Evolutionary conservation across 2,797 vertebrate species (phyloP).

Genomic region (Argentina silus): DNA sequence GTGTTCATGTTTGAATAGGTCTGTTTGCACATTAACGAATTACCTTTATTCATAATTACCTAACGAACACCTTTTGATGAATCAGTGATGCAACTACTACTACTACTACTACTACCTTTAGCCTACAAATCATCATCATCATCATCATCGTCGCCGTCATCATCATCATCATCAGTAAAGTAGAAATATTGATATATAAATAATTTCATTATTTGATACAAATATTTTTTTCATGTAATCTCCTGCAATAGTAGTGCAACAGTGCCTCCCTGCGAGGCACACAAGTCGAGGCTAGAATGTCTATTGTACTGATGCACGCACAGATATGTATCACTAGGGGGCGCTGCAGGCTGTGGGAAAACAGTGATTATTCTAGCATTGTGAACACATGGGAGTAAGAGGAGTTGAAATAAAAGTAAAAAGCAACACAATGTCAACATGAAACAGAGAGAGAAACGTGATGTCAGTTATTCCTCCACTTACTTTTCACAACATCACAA

Average conservation of each 20-base stretch:
- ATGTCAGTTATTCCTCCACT: too few species aligned
- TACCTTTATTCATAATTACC: too few species aligned
- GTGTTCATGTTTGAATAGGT: slow-evolving; percentile 44
- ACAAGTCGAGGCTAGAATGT: neutral
- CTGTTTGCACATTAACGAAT: neutral
- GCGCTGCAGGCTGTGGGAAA: neutral
- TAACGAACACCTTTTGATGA: neutral
- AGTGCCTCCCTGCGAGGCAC: neutral
- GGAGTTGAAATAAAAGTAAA: neutral
- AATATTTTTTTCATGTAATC: neutral
- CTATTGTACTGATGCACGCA: neutral
- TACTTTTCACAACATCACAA: too few species aligned
- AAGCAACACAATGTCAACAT: too few species aligned
- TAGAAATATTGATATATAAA: neutral
- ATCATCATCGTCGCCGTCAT: neutral
- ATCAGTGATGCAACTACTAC: neutral
- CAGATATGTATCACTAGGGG: too few species aligned
- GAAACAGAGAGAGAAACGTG: too few species aligned
- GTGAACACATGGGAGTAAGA: neutral
- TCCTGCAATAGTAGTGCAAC: neutral
- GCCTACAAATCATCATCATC: neutral
- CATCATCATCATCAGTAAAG: neutral
- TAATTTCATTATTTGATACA: neutral
- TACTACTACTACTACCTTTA: neutral
- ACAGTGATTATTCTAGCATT: neutral